A percentile compares a stretch with the other conserved stretches of the same genome.
These are phyloP conservation scores for Hormaphis cornu DNA, from an alignment of 1,140 invertebrate genomes.

Conservation along the genomic window DNA sequence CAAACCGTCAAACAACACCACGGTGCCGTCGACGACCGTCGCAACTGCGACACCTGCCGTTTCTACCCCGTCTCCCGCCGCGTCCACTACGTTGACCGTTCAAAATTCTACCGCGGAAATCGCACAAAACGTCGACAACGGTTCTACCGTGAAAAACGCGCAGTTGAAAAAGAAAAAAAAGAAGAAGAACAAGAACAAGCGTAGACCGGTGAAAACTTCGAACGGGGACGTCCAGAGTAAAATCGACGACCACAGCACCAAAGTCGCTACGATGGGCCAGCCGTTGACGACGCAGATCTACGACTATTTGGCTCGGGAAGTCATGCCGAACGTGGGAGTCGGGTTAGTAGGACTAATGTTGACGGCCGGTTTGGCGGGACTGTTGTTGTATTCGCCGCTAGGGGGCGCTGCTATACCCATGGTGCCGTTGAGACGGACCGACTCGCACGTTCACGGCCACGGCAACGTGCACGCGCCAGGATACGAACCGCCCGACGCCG, in stretches of 20 bases:
- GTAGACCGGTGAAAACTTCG: constrained; percentile 44
- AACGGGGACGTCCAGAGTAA: constrained; percentile 41
- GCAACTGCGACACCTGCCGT: background rate
- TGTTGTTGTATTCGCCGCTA: constrained; percentile 61
- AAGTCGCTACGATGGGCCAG: constrained; percentile 39
- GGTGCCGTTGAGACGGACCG: constrained; percentile 44
- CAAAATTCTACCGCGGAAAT: constrained; percentile 34
- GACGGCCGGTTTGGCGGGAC: constrained; percentile 59
- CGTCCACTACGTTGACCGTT: constrained; percentile 8
- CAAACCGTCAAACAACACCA: constrained; percentile 37
- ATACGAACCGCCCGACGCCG: constrained; percentile 31
- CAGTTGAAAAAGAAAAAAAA: constrained; percentile 37
- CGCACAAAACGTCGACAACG: constrained; percentile 30
- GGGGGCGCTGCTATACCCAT: constrained; percentile 45
- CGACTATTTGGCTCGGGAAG: constrained; percentile 64
- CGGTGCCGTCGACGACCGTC: background rate
- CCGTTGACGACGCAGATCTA: constrained; percentile 61
- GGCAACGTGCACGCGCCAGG: background rate
- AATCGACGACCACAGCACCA: constrained; percentile 43
- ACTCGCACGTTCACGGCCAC: background rate
- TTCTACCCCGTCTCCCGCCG: background rate
- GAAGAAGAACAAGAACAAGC: constrained; percentile 53
- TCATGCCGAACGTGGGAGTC: constrained; percentile 67
- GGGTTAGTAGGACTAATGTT: constrained; percentile 62
- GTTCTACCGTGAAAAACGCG: constrained; percentile 29